A percentile compares a stretch with the other conserved stretches of the same genome.
These are phyloP conservation scores for Perdix hodgsoniae DNA, from an alignment of 2,797 vertebrate genomes.

Conservation along the genomic window DNA sequence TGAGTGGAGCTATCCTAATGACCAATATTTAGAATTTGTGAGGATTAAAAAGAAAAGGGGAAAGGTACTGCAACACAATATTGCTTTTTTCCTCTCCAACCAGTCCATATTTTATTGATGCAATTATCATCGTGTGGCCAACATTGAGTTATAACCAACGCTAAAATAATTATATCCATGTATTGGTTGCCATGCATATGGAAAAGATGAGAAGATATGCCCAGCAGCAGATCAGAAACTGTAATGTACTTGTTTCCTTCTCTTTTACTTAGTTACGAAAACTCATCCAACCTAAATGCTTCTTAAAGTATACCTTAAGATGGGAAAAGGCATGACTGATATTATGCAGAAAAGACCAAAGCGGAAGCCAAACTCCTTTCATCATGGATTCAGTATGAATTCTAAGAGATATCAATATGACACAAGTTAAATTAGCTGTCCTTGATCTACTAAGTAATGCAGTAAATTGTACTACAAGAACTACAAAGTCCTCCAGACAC, in stretches of 20 bases:
- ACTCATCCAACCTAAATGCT: not conserved
- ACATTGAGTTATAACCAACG: not conserved
- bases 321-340: not conserved
- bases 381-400: not conserved
- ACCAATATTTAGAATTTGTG: not conserved
- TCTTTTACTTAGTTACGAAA: not conserved
- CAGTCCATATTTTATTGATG: not conserved
- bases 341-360: conserved; percentile 42
- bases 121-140: not conserved
- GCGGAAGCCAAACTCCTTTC: conserved; percentile 42
- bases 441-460: conserved; percentile 7
- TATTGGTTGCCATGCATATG: not conserved
- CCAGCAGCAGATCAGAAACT: not conserved
- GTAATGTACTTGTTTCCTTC: not conserved
- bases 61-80: not conserved
- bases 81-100: not conserved
- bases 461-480: not conserved
- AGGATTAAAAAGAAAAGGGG: not conserved
- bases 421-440: conserved; percentile 53
- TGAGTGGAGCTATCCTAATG: not conserved
- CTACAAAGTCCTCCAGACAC: not conserved
- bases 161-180: not conserved
- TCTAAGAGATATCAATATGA: conserved; percentile 15
- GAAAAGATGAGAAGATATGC: not conserved
- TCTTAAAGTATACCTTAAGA: conserved; percentile 9